phyloP scores from a whole-genome alignment of 2,888 invertebrate genomes.

The Tyria jacobaeae region DNA sequence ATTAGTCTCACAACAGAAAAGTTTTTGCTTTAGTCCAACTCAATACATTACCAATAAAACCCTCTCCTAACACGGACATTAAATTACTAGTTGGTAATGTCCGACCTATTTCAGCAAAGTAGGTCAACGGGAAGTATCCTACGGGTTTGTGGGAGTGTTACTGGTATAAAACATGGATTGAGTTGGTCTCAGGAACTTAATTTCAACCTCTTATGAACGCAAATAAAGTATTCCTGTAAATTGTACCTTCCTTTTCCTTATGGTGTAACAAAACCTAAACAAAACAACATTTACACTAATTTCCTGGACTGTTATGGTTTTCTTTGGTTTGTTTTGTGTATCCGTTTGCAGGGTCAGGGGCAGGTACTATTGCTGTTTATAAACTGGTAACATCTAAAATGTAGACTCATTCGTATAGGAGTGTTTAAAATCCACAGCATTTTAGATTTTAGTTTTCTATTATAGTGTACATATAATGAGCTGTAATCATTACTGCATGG shows the following conservation, averaged over 20 bases:
- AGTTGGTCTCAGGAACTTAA: background rate
- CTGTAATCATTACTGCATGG: background rate
- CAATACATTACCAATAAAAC: background rate
- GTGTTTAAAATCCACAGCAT: background rate
- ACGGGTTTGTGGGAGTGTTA: background rate
- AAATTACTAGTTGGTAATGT: background rate
- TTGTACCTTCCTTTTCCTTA: too few relatives aligned
- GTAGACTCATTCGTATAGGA: too few relatives aligned
- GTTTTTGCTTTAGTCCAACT: background rate
- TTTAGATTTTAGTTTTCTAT: background rate
- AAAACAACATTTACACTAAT: too few relatives aligned
- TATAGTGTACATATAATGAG: background rate
- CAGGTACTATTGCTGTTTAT: too few relatives aligned
- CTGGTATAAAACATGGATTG: background rate
- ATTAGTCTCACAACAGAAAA: background rate
- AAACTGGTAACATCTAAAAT: too few relatives aligned
- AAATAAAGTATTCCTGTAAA: too few relatives aligned
- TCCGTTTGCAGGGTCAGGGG: too few relatives aligned
- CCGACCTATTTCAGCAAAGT: background rate
- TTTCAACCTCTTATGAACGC: too few relatives aligned
- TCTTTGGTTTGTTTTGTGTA: too few relatives aligned
- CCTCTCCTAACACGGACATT: background rate
- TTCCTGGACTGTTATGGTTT: too few relatives aligned
- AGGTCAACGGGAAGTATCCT: background rate
- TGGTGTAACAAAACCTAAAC: background rate